A percentile compares a stretch with the other conserved stretches of the same genome.
Evolutionary conservation across 2,888 invertebrate genomes (phyloP).

Genomic region (Hydroisotoma schaefferi): DNA sequence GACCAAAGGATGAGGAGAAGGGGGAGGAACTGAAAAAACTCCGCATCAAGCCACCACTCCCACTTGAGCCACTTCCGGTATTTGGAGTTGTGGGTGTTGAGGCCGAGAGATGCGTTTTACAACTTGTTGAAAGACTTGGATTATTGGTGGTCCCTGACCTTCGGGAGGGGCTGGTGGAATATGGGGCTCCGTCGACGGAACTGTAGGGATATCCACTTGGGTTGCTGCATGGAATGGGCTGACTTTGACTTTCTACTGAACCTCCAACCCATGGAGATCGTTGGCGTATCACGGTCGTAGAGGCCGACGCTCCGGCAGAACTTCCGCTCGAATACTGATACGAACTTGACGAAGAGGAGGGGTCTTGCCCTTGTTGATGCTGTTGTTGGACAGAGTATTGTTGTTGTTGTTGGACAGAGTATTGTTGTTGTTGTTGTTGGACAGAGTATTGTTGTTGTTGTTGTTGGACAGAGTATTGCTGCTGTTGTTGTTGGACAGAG

Average conservation of each 20-base stretch:
- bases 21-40: constrained; percentile 34
- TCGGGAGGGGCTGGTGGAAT: constrained; percentile 23
- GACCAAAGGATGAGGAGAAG: constrained; percentile 31
- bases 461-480: neutral
- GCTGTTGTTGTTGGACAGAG: neutral
- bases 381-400: neutral
- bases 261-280: constrained; percentile 2
- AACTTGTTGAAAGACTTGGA: constrained; percentile 8
- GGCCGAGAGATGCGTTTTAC: constrained; percentile 13
- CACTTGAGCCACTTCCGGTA: constrained; percentile 12
- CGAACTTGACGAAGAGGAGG: neutral
- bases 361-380: neutral
- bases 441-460: constrained; percentile 15
- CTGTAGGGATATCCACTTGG: constrained; percentile 22
- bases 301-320: neutral
- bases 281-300: neutral
- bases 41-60: constrained; percentile 34
- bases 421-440: neutral
- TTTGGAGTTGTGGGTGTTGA: constrained; percentile 29
- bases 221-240: neutral
- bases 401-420: neutral
- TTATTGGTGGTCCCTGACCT: constrained; percentile 9
- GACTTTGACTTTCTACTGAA: neutral
- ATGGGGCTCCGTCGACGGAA: constrained; percentile 27
- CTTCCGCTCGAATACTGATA: neutral